Evolutionary conservation across 1,140 invertebrate genomes (phyloP).

Genomic region (Fopius arisanus): DNA sequence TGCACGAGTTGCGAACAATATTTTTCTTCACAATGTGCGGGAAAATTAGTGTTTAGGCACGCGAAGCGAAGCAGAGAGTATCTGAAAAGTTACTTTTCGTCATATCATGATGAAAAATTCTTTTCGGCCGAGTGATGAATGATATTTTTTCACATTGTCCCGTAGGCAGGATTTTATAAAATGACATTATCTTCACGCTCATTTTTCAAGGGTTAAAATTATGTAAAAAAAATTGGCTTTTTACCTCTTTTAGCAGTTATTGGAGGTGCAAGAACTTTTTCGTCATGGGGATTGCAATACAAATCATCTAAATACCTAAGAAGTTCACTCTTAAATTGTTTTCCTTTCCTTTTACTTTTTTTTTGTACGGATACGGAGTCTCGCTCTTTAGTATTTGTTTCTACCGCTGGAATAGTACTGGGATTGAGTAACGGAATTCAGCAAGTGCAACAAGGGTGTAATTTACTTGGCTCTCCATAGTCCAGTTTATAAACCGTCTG

Average conservation of each 20-base stretch:
- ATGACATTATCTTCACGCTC: background rate
- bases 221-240: background rate
- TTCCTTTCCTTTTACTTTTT: conserved; percentile 15
- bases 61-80: too few species aligned
- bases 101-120: too few species aligned
- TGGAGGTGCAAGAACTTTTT: conserved; percentile 43
- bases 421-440: background rate
- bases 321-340: conserved; percentile 41
- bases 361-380: background rate
- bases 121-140: too few species aligned
- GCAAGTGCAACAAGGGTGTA: background rate
- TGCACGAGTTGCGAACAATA: too few species aligned
- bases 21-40: too few species aligned
- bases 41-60: too few species aligned
- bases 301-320: conserved; percentile 39
- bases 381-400: background rate
- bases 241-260: conserved; percentile 45
- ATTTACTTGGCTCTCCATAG: conserved; percentile 34
- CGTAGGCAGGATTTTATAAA: background rate
- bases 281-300: conserved; percentile 41
- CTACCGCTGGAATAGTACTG: background rate
- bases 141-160: too few species aligned
- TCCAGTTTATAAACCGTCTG: conserved; percentile 38
- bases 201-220: background rate
- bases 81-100: too few species aligned